Conservation (phyloP, 1,140 invertebrate species). For the Atta colombica region DNA sequence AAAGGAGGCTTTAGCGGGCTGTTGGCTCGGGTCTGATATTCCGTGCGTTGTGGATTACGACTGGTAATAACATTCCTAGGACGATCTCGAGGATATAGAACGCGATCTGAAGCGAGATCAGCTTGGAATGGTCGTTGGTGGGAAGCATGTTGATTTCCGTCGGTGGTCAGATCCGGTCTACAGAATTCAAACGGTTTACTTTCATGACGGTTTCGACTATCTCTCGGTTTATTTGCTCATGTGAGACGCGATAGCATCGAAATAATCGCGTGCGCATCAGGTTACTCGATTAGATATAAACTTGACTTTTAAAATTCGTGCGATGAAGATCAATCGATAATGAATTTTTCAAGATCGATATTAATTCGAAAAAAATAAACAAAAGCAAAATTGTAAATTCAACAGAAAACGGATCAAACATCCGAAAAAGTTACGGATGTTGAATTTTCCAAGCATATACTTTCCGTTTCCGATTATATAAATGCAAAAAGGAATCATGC, state of each 20-base stretch:
- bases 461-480: not conserved
- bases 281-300: not conserved
- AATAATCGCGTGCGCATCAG: not conserved
- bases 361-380: not conserved
- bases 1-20: conserved; percentile 69
- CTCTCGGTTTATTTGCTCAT: not conserved
- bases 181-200: conserved; percentile 48
- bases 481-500: conserved; percentile 7
- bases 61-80: conserved; percentile 73
- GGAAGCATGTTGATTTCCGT: conserved; percentile 66
- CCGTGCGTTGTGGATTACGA: conserved; percentile 73
- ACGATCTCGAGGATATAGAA: conserved; percentile 68
- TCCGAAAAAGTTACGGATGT: conserved; percentile 21
- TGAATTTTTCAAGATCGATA: not conserved
- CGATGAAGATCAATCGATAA: no score
- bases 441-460: not conserved
- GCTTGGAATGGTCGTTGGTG: conserved; percentile 32
- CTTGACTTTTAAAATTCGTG: conserved; percentile 17
- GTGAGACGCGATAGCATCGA: conserved; percentile 24
- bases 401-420: not conserved
- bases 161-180: conserved; percentile 29
- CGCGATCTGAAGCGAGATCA: conserved; percentile 69
- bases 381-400: not conserved
- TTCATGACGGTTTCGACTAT: conserved; percentile 45
- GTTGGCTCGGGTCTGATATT: conserved; percentile 71